These are phyloP conservation scores for Drosophila tropicalis DNA, from an alignment of 1,140 invertebrate species.

Conservation along the genomic window DNA sequence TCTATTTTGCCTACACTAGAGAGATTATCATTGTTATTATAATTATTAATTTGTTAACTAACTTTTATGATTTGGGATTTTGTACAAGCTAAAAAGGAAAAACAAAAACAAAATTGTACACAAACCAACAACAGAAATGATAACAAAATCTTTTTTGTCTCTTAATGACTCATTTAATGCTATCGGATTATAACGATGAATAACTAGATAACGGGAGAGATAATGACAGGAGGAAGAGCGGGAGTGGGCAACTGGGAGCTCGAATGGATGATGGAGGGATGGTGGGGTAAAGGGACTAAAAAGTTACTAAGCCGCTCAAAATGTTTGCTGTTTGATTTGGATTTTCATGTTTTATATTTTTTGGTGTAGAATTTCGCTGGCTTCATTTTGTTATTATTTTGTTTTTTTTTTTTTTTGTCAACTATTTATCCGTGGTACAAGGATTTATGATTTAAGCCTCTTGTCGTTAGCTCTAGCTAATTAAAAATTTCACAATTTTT, in stretches of 20 bases:
- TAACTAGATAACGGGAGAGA: slow-evolving; percentile 11
- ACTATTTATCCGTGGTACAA: background rate
- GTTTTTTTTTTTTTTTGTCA: background rate
- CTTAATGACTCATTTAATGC: slow-evolving; percentile 52
- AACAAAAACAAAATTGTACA: background rate
- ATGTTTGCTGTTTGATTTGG: slow-evolving; percentile 33
- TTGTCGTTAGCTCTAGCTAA: slow-evolving; percentile 43
- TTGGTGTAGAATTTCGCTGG: background rate
- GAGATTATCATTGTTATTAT: slow-evolving; percentile 12
- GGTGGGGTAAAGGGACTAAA: background rate
- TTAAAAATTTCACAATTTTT: slow-evolving; percentile 27
- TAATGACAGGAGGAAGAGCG: slow-evolving; percentile 9
- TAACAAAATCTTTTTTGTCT: slow-evolving; percentile 29
- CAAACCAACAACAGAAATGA: background rate
- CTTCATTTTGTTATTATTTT: background rate
- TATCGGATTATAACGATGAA: slow-evolving; percentile 40
- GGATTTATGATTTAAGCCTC: slow-evolving; percentile 29
- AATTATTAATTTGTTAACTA: slow-evolving; percentile 45
- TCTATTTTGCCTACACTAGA: slow-evolving; percentile 34
- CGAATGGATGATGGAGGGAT: background rate
- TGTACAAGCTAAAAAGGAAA: slow-evolving; percentile 3
- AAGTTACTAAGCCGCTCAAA: slow-evolving; percentile 53
- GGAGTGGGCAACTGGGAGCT: too few species aligned
- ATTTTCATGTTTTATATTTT: slow-evolving; percentile 5
- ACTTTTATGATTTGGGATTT: slow-evolving; percentile 33